A percentile compares a stretch with the other conserved stretches of the same genome.
phyloP scores from a whole-genome alignment of 1,140 invertebrate genomes.

The Chlorops oryzae region DNA sequence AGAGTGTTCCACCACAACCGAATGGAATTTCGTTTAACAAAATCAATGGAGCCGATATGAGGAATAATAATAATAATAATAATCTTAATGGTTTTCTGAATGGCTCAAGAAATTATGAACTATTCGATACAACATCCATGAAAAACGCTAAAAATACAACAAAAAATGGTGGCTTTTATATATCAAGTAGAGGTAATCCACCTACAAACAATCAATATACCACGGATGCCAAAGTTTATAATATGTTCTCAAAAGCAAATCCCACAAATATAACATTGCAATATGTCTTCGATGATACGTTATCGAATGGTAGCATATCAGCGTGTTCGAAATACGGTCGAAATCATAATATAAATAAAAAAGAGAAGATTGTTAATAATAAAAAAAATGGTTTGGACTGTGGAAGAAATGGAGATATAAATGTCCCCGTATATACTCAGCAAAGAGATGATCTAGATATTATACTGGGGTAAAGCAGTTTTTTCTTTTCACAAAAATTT shows the following conservation, averaged over 20 bases:
- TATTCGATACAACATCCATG: slow-evolving; percentile 11
- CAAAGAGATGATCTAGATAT: slow-evolving; percentile 56
- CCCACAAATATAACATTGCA: slow-evolving; percentile 21
- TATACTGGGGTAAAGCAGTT: slow-evolving; percentile 52
- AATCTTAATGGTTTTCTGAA: slow-evolving; percentile 27
- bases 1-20: too few species aligned
- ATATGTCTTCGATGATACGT: not conserved
- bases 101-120: slow-evolving; percentile 20
- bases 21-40: too few species aligned
- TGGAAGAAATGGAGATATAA: too few species aligned
- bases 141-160: slow-evolving; percentile 18
- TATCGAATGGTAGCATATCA: slow-evolving; percentile 2
- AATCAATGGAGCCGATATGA: not conserved
- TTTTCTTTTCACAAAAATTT: not conserved
- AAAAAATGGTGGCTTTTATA: slow-evolving; percentile 31
- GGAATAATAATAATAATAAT: slow-evolving; percentile 14
- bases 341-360: not conserved
- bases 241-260: slow-evolving; percentile 40
- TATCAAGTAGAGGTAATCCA: too few species aligned
- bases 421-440: too few species aligned
- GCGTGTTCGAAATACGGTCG: not conserved
- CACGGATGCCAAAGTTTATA: slow-evolving; percentile 37
- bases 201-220: not conserved
- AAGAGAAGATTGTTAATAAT: too few species aligned
- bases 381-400: too few species aligned